Base-by-base conservation (phyloP, 1,140 invertebrate species). In the Ptiloglossa arizonensis region DNA sequence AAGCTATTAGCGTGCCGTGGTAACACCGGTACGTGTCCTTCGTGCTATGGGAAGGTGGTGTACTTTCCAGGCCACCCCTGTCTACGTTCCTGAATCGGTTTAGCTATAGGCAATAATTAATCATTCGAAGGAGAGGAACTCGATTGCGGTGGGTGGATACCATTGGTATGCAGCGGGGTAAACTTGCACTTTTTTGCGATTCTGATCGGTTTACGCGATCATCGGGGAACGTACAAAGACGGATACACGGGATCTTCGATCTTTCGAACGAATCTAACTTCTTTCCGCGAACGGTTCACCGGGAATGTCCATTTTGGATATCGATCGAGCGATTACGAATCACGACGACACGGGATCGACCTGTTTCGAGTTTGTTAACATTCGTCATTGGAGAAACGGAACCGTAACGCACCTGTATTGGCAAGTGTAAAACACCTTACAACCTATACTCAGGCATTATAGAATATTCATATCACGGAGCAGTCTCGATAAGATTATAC, bases 391-490 rank as follows among this genome's bases (percentile, higher is more conserved):
- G 59, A 15, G 64, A 54, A 32, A 48, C 38, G 63, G 70, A 73
- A 48, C 62, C 66, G 70, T 59, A 69, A 72, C 74, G 63, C 68
- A 81, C 48, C 60, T 56, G 41, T 50, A 60, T 22, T 69, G 62
- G 38, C 60, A 67, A 50, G 59, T 27, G 44, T 48, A 29, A 52
- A 41, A 63, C n/a, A 48, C 24, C 79, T 76, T 79, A 82, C 87
- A 90, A 85, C 85, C 88, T 90, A 89, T 90, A 90, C 89, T 91
- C 89, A 90, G 87, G 83, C 83, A 74, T 80, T 88, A 90, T 91
- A 87, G 91, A 92, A 91, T 92, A 92, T 92, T 91, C 90, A 92
- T 92, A 90, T 81, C 82, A 79, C 85, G 84, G 62, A 79, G 82
- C 82, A 71, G 73, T 76, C 81, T 79, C 90, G 91, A 91, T 92